Evolutionary conservation across 1,140 invertebrate species (phyloP).

Genomic region (Conus ventricosus): DNA sequence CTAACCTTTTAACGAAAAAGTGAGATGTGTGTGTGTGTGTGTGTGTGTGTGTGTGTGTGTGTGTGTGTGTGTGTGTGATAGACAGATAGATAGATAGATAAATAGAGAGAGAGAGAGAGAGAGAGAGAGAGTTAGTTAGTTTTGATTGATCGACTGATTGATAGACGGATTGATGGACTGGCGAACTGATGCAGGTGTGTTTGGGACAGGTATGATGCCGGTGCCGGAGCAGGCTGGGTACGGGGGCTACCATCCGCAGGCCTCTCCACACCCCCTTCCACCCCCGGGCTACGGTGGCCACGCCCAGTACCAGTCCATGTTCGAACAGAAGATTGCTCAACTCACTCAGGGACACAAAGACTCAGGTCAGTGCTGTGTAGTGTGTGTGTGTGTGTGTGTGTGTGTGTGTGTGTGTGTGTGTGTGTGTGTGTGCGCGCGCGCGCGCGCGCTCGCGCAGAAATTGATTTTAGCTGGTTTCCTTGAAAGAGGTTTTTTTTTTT

Average conservation of each 20-base stretch:
- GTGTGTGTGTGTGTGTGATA: too few species aligned
- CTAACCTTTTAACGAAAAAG: too few species aligned
- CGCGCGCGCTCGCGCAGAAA: too few species aligned
- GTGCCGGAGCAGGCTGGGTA: conserved; percentile 8
- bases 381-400: neutral
- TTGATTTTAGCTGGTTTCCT: too few species aligned
- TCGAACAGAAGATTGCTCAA: conserved; percentile 31
- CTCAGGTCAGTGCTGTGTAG: conserved; percentile 15
- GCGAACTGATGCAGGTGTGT: too few species aligned
- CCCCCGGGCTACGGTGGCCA: neutral
- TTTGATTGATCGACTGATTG: neutral
- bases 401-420: neutral
- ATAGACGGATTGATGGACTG: too few species aligned
- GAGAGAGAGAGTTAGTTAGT: neutral
- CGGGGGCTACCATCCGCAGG: neutral
- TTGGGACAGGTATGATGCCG: neutral
- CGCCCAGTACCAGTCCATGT: conserved; percentile 12
- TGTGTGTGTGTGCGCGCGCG: neutral
- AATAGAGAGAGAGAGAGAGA: too few species aligned
- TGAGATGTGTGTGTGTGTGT: too few species aligned
- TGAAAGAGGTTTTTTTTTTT: too few species aligned
- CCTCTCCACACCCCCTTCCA: neutral
- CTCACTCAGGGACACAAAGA: conserved; percentile 31
- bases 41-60: too few species aligned
- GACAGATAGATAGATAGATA: too few species aligned